Conservation (phyloP, 2,113 vertebrate genomes). For the Abramis brama region DNA sequence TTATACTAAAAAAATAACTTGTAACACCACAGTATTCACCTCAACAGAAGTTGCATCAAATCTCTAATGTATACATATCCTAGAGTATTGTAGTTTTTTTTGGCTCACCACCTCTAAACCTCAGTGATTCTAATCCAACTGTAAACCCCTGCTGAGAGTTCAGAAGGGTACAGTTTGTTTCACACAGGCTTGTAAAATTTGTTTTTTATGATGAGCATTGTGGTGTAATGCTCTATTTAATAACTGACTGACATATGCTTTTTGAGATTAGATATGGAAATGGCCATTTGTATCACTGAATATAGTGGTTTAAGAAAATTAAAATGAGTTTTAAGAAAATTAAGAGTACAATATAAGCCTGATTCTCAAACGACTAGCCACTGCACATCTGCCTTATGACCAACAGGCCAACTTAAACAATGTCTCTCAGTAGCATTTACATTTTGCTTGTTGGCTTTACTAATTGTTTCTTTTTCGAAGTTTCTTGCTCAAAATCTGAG, state of each 20-base stretch:
- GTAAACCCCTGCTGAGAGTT: background rate
- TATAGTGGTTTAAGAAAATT: slow-evolving; percentile 54
- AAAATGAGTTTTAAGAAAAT: slow-evolving; percentile 44
- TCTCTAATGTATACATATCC: background rate
- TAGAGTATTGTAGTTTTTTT: too few relatives aligned
- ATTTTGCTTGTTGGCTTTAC: slow-evolving; percentile 39
- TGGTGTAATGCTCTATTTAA: slow-evolving; percentile 21
- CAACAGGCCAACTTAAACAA: background rate
- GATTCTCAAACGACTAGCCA: background rate
- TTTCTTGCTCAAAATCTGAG: slow-evolving; percentile 33
- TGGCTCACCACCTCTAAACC: background rate
- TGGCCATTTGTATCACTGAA: slow-evolving; percentile 15
- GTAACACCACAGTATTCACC: background rate
- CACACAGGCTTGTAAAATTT: background rate
- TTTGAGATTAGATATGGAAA: slow-evolving; percentile 20
- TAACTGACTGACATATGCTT: background rate
- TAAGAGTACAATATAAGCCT: background rate
- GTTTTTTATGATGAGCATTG: background rate
- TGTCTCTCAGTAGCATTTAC: slow-evolving; percentile 28
- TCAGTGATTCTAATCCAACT: background rate
- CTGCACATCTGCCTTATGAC: background rate
- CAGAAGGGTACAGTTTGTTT: background rate
- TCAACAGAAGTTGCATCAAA: background rate
- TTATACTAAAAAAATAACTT: background rate
- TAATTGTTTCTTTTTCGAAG: slow-evolving; percentile 5